Evolutionary conservation across 2,113 vertebrate species (phyloP).

Genomic region (Candoia aspera): DNA sequence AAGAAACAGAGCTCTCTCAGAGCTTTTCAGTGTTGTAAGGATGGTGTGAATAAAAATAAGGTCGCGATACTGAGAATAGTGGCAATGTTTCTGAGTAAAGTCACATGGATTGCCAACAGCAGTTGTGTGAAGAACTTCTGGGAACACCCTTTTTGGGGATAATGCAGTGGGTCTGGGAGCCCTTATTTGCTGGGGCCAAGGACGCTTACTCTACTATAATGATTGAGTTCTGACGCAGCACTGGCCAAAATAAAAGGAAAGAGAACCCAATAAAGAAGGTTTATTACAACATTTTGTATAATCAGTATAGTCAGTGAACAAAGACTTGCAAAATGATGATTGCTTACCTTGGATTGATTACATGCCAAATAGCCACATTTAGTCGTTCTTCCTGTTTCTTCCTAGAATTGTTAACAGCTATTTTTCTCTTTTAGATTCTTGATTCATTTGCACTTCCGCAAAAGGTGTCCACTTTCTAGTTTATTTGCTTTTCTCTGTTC

Average conservation of each 20-base stretch:
- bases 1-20: slow-evolving; percentile 1
- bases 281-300: slow-evolving; percentile 25
- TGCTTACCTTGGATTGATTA: slow-evolving; percentile 36
- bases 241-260: neutral
- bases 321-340: slow-evolving; percentile 16
- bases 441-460: slow-evolving; percentile 17
- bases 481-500: slow-evolving; percentile 34
- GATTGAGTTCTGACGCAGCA: neutral
- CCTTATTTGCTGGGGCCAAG: neutral
- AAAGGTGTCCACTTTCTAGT: slow-evolving; percentile 32
- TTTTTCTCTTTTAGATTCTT: neutral
- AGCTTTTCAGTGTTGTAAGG: slow-evolving; percentile 9
- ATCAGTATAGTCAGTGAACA: neutral
- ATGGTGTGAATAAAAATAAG: neutral
- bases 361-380: slow-evolving; percentile 45
- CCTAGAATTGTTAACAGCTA: slow-evolving; percentile 24
- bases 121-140: neutral
- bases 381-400: slow-evolving; percentile 45
- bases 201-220: neutral
- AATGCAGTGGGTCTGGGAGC: neutral
- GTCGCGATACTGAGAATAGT: neutral
- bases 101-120: neutral
- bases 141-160: neutral
- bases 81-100: neutral
- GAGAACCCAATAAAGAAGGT: neutral